Evolutionary conservation across 2,797 vertebrate genomes (phyloP).

Genomic region (Dallia pectoralis): DNA sequence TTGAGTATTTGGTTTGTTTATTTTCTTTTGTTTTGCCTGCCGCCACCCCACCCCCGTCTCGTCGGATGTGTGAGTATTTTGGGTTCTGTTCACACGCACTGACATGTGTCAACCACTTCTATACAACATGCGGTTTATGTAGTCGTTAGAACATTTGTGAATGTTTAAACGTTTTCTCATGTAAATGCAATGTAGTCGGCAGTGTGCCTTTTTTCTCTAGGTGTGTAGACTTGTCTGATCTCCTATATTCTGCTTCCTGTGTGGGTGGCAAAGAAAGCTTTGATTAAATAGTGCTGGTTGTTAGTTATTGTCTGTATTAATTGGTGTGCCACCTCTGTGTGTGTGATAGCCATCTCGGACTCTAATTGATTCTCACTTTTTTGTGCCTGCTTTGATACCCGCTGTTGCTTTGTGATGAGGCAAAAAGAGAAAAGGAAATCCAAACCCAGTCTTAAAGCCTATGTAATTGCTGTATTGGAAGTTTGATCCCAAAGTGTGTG

Average conservation of each 20-base stretch:
- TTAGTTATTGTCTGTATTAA: conserved; percentile 77
- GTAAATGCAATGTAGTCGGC: too few species aligned
- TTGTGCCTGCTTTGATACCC: conserved; percentile 67
- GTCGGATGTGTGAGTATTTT: background rate
- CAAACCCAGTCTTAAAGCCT: conserved; percentile 26
- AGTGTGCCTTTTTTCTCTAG: background rate
- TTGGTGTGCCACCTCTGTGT: conserved; percentile 68
- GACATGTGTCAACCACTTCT: background rate
- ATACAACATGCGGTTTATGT: background rate
- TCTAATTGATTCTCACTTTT: conserved; percentile 77
- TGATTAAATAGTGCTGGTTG: conserved; percentile 73
- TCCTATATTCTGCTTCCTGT: conserved; percentile 11
- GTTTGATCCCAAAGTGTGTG: conserved; percentile 11
- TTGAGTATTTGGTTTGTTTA: background rate
- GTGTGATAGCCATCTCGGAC: conserved; percentile 69
- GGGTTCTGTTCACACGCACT: background rate
- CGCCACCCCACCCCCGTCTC: background rate
- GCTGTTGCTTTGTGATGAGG: conserved; percentile 48
- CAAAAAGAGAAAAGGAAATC: conserved; percentile 32
- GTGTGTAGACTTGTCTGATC: background rate
- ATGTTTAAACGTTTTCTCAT: too few species aligned
- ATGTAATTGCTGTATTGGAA: conserved; percentile 20
- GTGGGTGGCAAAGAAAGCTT: conserved; percentile 39
- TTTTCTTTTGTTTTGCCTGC: background rate
- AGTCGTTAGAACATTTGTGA: background rate